A percentile compares a stretch with the other conserved stretches of the same genome.
Conservation (phyloP, 2,797 vertebrate species). For the Arrhamphus sclerolepis region DNA sequence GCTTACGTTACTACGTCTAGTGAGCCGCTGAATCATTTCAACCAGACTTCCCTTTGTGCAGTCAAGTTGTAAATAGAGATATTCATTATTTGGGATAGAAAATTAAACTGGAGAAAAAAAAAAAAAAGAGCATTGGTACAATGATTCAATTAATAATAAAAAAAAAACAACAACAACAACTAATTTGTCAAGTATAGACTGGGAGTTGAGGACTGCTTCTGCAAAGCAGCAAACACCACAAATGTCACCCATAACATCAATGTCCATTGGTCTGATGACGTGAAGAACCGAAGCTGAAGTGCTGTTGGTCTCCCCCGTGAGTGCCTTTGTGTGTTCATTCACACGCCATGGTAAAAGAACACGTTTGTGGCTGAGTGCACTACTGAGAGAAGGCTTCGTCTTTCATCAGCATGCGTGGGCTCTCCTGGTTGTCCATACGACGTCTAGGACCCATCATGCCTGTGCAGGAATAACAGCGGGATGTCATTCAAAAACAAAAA, state of each 20-base stretch:
- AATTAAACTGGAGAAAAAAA: conserved; percentile 20
- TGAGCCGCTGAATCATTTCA: conserved; percentile 33
- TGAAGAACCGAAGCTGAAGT: conserved; percentile 54
- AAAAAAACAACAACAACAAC: neutral
- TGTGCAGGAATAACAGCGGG: conserved; percentile 36
- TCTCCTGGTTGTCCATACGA: conserved; percentile 80
- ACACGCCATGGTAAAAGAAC: conserved; percentile 44
- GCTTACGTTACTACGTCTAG: conserved; percentile 25
- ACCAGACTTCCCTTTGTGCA: conserved; percentile 52
- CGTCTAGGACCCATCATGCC: conserved; percentile 81
- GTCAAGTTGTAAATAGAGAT: conserved; percentile 32
- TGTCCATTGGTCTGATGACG: conserved; percentile 59
- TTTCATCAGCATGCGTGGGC: conserved; percentile 81
- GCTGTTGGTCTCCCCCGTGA: conserved; percentile 48
- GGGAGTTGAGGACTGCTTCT: conserved; percentile 65
- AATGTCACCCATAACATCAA: conserved; percentile 52
- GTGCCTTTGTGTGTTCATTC: conserved; percentile 6
- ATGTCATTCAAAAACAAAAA: neutral
- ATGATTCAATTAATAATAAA: conserved; percentile 46
- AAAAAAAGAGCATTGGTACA: conserved; percentile 49
- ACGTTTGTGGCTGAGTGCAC: conserved; percentile 47
- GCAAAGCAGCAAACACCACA: conserved; percentile 62
- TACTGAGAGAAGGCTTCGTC: conserved; percentile 80
- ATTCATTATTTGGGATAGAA: conserved; percentile 52
- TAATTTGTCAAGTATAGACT: conserved; percentile 71